phyloP scores from a whole-genome alignment of 2,113 vertebrate genomes.

The Cynoglossus semilaevis region DNA sequence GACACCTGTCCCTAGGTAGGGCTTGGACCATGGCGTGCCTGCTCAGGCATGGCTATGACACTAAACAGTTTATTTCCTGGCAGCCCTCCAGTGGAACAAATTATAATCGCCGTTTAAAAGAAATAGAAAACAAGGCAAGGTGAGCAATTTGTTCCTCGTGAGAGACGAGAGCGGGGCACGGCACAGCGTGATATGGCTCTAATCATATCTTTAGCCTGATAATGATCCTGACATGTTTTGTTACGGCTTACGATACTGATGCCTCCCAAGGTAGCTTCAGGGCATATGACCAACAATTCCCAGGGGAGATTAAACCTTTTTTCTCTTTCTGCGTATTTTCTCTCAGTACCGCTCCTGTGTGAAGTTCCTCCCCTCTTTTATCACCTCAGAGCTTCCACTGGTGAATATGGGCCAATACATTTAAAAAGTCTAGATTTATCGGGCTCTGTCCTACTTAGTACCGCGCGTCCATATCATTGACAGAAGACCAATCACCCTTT shows the following conservation, averaged over 20 bases:
- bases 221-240: conserved; percentile 84
- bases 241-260: conserved; percentile 73
- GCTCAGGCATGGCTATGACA: conserved; percentile 51
- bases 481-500: no score
- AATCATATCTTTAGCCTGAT: conserved; percentile 73
- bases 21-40: conserved; percentile 27
- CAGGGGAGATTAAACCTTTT: conserved; percentile 32
- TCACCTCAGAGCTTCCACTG: conserved; percentile 72
- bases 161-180: conserved; percentile 34
- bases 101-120: conserved; percentile 59
- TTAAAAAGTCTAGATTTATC: background rate
- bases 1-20: conserved; percentile 53
- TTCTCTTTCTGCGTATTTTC: conserved; percentile 53
- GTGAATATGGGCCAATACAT: background rate
- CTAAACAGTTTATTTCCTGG: conserved; percentile 66
- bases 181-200: conserved; percentile 34
- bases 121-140: conserved; percentile 42
- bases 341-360: conserved; percentile 18
- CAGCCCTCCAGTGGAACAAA: conserved; percentile 56
- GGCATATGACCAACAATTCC: conserved; percentile 76
- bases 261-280: conserved; percentile 70
- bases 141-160: conserved; percentile 46
- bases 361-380: conserved; percentile 71
- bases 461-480: no score
- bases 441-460: background rate